Evolutionary conservation across 2,888 invertebrate genomes (phyloP).

Genomic region (Agonopterix heracliana): DNA sequence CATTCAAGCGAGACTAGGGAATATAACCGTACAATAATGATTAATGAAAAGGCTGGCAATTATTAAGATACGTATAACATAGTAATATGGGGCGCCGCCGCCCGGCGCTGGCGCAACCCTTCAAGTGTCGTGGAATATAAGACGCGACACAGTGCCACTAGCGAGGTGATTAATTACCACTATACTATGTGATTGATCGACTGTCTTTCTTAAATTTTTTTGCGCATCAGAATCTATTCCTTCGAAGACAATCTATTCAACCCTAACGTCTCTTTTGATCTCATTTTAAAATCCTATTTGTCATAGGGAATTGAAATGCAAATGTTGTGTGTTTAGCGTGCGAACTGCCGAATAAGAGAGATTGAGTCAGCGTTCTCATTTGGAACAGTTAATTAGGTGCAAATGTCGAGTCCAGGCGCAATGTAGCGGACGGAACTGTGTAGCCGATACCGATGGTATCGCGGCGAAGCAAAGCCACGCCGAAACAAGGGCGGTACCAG

Average conservation of each 20-base stretch:
- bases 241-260: slow-evolving; percentile 34
- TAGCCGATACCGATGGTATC: slow-evolving; percentile 59
- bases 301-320: slow-evolving; percentile 45
- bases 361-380: slow-evolving; percentile 31
- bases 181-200: slow-evolving; percentile 57
- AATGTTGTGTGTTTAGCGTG: slow-evolving; percentile 46
- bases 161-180: slow-evolving; percentile 64
- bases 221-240: slow-evolving; percentile 23
- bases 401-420: slow-evolving; percentile 42
- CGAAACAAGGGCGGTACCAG: slow-evolving; percentile 52
- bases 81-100: not conserved
- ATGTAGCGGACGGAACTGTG: slow-evolving; percentile 27
- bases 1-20: slow-evolving; percentile 5
- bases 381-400: slow-evolving; percentile 54
- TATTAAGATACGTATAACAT: not conserved
- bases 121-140: slow-evolving; percentile 34
- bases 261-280: slow-evolving; percentile 35
- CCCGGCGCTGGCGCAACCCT: slow-evolving; percentile 31
- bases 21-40: slow-evolving; percentile 21
- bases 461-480: slow-evolving; percentile 40
- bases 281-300: slow-evolving; percentile 62
- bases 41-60: slow-evolving; percentile 9
- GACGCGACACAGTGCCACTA: slow-evolving; percentile 35
- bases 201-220: slow-evolving; percentile 34
- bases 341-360: slow-evolving; percentile 34